Conservation (phyloP, 2,113 vertebrate genomes). For the Platichthys stellatus region DNA sequence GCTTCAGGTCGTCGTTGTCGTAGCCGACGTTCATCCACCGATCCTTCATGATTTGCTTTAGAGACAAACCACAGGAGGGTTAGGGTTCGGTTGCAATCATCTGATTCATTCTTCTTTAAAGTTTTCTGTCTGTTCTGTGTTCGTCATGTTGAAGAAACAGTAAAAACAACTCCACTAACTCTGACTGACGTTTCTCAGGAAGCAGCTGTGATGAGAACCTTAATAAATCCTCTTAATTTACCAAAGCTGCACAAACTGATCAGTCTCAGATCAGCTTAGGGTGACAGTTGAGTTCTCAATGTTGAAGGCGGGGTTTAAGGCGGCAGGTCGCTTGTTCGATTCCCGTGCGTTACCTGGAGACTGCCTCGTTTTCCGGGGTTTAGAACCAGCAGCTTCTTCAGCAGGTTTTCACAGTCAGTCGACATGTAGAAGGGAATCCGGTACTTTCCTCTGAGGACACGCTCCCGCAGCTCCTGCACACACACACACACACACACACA, state of each 20-base stretch:
- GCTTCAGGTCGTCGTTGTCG: slow-evolving; percentile 89
- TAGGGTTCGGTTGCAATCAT: no score
- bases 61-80: background rate
- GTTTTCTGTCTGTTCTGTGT: no score
- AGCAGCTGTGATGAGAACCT: no score
- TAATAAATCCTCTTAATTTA: no score
- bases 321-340: background rate
- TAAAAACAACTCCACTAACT: no score
- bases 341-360: slow-evolving; percentile 83
- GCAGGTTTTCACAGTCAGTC: slow-evolving; percentile 94
- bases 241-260: no score
- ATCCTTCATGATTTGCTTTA: slow-evolving; percentile 95
- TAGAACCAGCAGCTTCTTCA: slow-evolving; percentile 92
- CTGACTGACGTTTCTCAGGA: no score
- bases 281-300: no score
- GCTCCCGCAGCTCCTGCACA: slow-evolving; percentile 89
- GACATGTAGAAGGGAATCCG: slow-evolving; percentile 97
- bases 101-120: background rate
- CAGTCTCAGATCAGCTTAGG: no score
- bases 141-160: no score
- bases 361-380: slow-evolving; percentile 92
- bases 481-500: slow-evolving; percentile 16
- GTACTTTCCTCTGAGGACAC: slow-evolving; percentile 92
- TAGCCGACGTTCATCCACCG: slow-evolving; percentile 94
- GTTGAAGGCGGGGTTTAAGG: background rate